These are phyloP conservation scores for Dolomedes plantarius DNA, from an alignment of 2,888 invertebrate species.

Conservation along the genomic window DNA sequence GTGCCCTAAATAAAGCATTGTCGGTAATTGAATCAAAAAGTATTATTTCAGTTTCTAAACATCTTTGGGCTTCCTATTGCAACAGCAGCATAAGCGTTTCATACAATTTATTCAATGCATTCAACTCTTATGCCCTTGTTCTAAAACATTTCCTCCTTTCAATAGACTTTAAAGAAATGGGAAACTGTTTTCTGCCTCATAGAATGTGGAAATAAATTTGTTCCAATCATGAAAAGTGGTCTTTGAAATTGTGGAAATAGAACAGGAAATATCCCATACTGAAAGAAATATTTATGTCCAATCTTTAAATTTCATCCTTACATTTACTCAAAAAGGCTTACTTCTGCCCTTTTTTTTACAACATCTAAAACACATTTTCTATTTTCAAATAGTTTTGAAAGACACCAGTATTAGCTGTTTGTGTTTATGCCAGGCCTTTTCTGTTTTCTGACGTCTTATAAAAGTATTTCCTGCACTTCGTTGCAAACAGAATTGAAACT, in stretches of 20 bases:
- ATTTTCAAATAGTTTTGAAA: background rate
- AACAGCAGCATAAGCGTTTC: background rate
- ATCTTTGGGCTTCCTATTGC: background rate
- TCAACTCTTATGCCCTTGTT: background rate
- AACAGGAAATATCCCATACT: background rate
- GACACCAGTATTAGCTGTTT: background rate
- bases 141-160: background rate
- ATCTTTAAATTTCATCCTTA: background rate
- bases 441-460: too few relatives aligned
- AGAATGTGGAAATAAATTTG: slow-evolving; percentile 2
- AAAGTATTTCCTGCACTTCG: too few relatives aligned
- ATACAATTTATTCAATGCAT: background rate
- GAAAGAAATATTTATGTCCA: background rate
- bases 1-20: too few relatives aligned
- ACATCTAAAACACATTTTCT: background rate
- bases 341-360: too few relatives aligned
- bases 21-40: background rate
- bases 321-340: background rate
- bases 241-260: background rate
- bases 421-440: too few relatives aligned
- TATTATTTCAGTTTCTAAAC: background rate
- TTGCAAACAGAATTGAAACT: too few relatives aligned
- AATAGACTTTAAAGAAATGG: background rate
- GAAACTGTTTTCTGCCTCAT: slow-evolving; percentile 5
- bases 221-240: slow-evolving; percentile 1